Percentiles rank a stretch among this genome's conserved stretches.
These are phyloP conservation scores for Isurus oxyrinchus DNA, from an alignment of 2,113 vertebrate species.

Conservation along the genomic window DNA sequence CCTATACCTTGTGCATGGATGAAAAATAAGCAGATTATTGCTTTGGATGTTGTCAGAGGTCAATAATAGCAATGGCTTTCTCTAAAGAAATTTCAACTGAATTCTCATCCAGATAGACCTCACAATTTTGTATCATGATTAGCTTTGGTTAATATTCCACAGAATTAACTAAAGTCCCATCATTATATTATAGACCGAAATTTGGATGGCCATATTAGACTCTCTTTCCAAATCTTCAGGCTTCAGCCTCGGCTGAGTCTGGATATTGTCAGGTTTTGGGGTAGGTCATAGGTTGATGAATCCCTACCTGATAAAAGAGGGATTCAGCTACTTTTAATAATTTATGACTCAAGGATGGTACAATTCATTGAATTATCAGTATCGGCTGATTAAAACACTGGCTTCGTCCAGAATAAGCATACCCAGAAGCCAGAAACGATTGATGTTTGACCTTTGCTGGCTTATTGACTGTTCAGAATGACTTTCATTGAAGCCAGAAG, in stretches of 20 bases:
- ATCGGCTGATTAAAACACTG: background rate
- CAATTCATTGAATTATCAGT: background rate
- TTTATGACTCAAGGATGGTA: background rate
- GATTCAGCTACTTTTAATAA: background rate
- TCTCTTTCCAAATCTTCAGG: background rate
- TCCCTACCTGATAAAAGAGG: background rate
- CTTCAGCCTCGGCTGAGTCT: background rate
- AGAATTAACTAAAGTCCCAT: background rate
- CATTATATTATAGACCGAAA: background rate
- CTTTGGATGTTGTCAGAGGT: background rate
- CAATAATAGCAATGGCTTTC: background rate
- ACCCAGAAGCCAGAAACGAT: background rate
- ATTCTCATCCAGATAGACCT: background rate
- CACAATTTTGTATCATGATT: background rate
- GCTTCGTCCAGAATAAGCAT: background rate
- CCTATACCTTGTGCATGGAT: background rate
- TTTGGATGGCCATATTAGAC: background rate
- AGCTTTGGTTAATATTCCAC: background rate
- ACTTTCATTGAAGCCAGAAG: constrained; percentile 5
- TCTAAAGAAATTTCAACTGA: background rate
- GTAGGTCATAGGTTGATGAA: background rate
- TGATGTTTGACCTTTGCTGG: constrained; percentile 9
- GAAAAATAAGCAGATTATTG: background rate
- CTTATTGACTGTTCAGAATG: background rate
- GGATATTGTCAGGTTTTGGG: background rate